Conservation (phyloP, 2,113 vertebrate species). For the Ibidorhyncha struthersii region DNA sequence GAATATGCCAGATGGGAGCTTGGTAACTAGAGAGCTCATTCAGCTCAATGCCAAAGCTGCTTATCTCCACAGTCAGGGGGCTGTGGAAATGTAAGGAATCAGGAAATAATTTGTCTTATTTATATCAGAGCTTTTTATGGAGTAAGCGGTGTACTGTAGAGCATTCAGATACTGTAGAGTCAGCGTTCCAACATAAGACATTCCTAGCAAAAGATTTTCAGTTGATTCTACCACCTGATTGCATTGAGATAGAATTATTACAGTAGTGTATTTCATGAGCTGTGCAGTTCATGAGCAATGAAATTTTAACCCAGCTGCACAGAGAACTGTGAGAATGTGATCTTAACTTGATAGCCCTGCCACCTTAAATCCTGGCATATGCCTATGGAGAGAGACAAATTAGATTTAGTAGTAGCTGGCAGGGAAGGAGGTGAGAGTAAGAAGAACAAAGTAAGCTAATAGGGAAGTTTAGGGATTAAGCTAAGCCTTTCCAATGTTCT, state of each 20-base stretch:
- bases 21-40: neutral
- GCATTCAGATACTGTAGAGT: neutral
- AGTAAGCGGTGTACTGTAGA: neutral
- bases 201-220: neutral
- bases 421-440: neutral
- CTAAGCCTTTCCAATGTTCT: neutral
- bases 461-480: neutral
- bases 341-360: neutral
- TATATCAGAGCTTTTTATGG: neutral
- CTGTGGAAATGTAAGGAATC: neutral
- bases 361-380: neutral
- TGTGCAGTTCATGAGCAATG: neutral
- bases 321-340: neutral
- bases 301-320: constrained; percentile 21
- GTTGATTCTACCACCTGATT: neutral
- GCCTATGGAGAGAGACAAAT: neutral
- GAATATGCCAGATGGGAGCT: neutral
- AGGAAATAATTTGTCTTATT: constrained; percentile 37
- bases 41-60: neutral
- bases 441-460: neutral
- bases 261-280: constrained; percentile 2
- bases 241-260: constrained; percentile 14
- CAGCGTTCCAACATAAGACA: neutral
- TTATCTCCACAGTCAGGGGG: neutral
- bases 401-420: neutral